Percentiles rank a stretch among this genome's conserved stretches.
Conservation (phyloP, 2,888 invertebrate genomes). For the Seladonia tumulorum region DNA sequence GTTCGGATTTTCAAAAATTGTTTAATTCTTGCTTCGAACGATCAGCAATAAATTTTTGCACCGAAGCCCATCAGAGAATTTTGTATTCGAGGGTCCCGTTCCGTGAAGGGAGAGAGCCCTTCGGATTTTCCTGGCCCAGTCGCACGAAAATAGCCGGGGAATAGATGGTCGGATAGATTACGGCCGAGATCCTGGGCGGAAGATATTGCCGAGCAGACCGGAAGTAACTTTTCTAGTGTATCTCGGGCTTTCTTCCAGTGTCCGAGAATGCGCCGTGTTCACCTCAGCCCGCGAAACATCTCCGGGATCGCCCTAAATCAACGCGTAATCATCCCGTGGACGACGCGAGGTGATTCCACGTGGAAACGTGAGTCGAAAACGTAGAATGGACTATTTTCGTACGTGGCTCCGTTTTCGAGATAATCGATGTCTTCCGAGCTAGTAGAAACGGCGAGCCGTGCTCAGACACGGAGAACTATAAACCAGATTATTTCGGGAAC, state of each 20-base stretch:
- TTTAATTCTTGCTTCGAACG: too few species aligned
- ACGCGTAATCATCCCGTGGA: slow-evolving; percentile 1
- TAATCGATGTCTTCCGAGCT: not conserved
- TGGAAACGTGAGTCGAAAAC: not conserved
- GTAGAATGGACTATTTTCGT: not conserved
- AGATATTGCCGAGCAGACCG: slow-evolving; percentile 28
- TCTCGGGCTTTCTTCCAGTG: slow-evolving; percentile 4
- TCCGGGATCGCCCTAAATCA: not conserved
- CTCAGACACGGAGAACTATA: not conserved
- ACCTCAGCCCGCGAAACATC: slow-evolving; percentile 16
- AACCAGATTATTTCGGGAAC: not conserved
- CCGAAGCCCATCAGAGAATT: not conserved
- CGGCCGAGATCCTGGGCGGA: not conserved
- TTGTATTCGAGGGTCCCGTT: not conserved
- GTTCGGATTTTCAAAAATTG: too few species aligned
- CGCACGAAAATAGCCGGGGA: slow-evolving; percentile 17
- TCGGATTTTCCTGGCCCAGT: not conserved
- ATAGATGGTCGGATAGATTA: slow-evolving; percentile 40
- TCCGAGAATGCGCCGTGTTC: slow-evolving; percentile 26
- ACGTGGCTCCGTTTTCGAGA: too few species aligned
- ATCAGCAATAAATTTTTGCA: too few species aligned
- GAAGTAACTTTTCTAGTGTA: slow-evolving; percentile 40
- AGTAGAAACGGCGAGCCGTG: not conserved
- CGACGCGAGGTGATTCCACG: not conserved
- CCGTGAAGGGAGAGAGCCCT: not conserved